phyloP scores from a whole-genome alignment of 2,888 invertebrate species.

The Orthosia cruda region DNA sequence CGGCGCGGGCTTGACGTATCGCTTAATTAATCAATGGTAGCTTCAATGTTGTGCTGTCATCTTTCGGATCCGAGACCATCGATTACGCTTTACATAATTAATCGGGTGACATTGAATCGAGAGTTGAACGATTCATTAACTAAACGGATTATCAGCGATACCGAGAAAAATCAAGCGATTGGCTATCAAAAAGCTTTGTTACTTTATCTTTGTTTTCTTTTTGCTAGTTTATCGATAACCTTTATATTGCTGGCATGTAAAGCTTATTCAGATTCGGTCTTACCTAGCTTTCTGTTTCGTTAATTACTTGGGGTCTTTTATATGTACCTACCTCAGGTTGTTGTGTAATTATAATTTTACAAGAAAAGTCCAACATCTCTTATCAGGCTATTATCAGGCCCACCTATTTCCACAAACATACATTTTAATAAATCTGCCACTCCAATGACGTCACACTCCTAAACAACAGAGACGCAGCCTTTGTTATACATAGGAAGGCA shows the following conservation, averaged over 20 bases:
- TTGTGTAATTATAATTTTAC: constrained; percentile 19
- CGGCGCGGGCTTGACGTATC: constrained; percentile 62
- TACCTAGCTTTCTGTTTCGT: background rate
- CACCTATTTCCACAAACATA: constrained; percentile 9
- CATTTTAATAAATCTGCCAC: constrained; percentile 44
- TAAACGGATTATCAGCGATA: constrained; percentile 46
- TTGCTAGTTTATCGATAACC: background rate
- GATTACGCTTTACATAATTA: constrained; percentile 48
- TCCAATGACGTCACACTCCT: constrained; percentile 45
- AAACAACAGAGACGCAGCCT: constrained; percentile 26
- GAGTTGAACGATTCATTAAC: constrained; percentile 37
- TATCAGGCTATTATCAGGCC: constrained; percentile 2
- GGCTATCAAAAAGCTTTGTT: constrained; percentile 17
- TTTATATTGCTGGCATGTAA: background rate
- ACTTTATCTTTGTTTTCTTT: constrained; percentile 11
- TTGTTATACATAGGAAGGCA: constrained; percentile 35
- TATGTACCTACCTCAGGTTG: constrained; percentile 28
- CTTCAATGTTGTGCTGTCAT: constrained; percentile 46
- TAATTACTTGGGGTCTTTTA: background rate
- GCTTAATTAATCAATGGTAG: constrained; percentile 67
- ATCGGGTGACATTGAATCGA: constrained; percentile 47
- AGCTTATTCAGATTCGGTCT: background rate
- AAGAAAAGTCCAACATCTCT: constrained; percentile 21
- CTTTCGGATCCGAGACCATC: constrained; percentile 28
- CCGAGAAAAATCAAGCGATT: constrained; percentile 7